Percentiles rank a stretch among this genome's conserved stretches.
These are phyloP conservation scores for Monodelphis domestica DNA, from an alignment of 2,797 vertebrate genomes.

Conservation along the genomic window DNA sequence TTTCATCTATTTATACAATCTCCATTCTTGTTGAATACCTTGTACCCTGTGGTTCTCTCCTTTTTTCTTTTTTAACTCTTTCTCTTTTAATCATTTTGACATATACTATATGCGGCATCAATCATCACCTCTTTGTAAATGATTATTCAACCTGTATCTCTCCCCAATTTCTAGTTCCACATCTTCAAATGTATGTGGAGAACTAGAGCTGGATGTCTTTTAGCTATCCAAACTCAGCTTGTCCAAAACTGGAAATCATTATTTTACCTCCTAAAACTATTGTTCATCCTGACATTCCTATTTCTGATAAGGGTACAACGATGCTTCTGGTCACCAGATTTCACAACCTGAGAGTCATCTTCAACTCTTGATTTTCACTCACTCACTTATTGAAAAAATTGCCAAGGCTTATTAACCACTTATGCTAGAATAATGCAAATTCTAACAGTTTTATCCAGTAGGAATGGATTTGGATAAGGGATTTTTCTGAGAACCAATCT, in stretches of 20 bases:
- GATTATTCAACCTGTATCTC: neutral
- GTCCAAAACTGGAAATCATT: neutral
- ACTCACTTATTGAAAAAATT: neutral
- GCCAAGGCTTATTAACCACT: neutral
- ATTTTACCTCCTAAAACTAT: neutral
- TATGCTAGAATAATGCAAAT: neutral
- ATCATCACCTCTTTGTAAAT: neutral
- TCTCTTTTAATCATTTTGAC: neutral
- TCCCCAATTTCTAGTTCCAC: neutral
- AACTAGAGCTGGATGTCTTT: neutral
- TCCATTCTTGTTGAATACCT: neutral
- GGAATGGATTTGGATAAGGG: neutral
- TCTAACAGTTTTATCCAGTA: neutral
- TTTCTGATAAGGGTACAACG: neutral
- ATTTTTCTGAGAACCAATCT: neutral
- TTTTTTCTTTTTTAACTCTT: neutral
- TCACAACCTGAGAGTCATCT: neutral
- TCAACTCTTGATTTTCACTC: neutral
- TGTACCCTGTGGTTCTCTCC: neutral
- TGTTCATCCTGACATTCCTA: neutral
- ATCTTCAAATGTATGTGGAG: neutral
- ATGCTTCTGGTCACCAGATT: neutral
- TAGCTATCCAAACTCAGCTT: neutral
- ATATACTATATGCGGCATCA: neutral
- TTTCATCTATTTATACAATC: neutral